phyloP scores from a whole-genome alignment of 2,113 vertebrate species.

The Tragelaphus buxtoni region DNA sequence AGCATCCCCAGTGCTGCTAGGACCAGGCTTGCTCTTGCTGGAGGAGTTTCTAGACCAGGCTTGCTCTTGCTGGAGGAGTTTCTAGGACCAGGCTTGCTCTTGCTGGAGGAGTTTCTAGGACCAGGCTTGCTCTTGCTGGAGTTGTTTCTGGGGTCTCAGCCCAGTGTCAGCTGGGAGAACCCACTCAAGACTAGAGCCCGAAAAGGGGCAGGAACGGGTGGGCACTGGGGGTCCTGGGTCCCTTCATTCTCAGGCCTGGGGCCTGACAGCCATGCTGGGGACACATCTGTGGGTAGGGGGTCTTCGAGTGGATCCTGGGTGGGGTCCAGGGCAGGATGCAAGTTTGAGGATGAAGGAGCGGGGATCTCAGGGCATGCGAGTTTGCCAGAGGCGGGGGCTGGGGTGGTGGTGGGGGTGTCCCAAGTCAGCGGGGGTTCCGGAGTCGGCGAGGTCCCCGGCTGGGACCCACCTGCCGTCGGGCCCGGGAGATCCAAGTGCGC shows the following conservation, averaged over 20 bases:
- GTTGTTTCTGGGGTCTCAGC: neutral
- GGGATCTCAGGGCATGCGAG: neutral
- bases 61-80: neutral
- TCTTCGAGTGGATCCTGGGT: neutral
- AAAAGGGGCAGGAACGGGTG: neutral
- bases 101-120: too few relatives aligned
- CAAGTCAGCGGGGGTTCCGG: neutral
- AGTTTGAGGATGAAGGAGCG: neutral
- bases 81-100: neutral
- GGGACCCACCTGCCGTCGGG: slow-evolving; percentile 85
- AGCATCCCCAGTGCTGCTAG: neutral
- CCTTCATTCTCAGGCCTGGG: neutral
- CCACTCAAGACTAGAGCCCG: neutral
- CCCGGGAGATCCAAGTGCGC: slow-evolving; percentile 93
- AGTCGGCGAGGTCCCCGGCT: too few relatives aligned
- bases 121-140: neutral
- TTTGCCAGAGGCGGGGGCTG: neutral
- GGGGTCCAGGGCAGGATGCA: neutral
- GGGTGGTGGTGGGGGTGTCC: neutral
- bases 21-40: neutral
- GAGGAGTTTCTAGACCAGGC: too few relatives aligned
- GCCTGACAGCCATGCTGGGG: neutral
- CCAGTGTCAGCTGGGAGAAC: neutral
- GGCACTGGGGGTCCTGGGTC: neutral
- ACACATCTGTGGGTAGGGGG: neutral